Conservation (phyloP, 2,113 vertebrate genomes). For the Varanus komodoensis region DNA sequence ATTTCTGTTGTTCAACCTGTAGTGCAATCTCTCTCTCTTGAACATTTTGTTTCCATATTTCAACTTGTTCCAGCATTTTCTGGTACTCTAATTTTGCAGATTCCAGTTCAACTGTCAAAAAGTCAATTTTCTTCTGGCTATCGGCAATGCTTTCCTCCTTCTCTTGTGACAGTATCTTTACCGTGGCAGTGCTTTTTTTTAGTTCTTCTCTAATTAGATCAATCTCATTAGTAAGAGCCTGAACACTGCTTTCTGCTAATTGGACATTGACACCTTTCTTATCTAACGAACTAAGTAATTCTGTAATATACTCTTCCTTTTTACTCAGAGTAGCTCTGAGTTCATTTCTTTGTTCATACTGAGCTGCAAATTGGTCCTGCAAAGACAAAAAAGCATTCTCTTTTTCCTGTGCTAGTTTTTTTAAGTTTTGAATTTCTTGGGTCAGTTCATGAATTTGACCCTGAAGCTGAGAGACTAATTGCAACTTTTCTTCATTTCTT, state of each 20-base stretch:
- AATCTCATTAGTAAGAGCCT: slow-evolving; percentile 72
- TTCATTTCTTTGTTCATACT: slow-evolving; percentile 71
- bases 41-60: slow-evolving; percentile 71
- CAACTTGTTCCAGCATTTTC: slow-evolving; percentile 77
- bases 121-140: slow-evolving; percentile 68
- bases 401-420: slow-evolving; percentile 67
- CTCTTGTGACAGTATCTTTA: slow-evolving; percentile 72
- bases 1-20: slow-evolving; percentile 79
- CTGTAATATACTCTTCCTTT: slow-evolving; percentile 72
- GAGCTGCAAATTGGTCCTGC: slow-evolving; percentile 77
- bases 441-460: slow-evolving; percentile 63
- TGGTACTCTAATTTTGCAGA: slow-evolving; percentile 77
- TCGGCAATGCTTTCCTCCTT: slow-evolving; percentile 74
- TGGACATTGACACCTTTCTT: slow-evolving; percentile 65
- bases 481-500: slow-evolving; percentile 69
- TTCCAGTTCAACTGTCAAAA: slow-evolving; percentile 78
- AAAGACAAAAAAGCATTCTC: slow-evolving; percentile 78
- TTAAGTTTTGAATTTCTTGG: slow-evolving; percentile 55
- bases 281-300: slow-evolving; percentile 65
- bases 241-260: slow-evolving; percentile 51
- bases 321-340: slow-evolving; percentile 64
- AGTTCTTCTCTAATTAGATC: slow-evolving; percentile 68
- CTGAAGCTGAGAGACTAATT: slow-evolving; percentile 73
- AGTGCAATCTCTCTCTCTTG: slow-evolving; percentile 82
- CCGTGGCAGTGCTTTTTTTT: slow-evolving; percentile 50